Evolutionary conservation across 2,113 vertebrate genomes (phyloP), one percentile per base, ranked within the genome.

Genomic region (Dromaius novaehollandiae): DNA sequence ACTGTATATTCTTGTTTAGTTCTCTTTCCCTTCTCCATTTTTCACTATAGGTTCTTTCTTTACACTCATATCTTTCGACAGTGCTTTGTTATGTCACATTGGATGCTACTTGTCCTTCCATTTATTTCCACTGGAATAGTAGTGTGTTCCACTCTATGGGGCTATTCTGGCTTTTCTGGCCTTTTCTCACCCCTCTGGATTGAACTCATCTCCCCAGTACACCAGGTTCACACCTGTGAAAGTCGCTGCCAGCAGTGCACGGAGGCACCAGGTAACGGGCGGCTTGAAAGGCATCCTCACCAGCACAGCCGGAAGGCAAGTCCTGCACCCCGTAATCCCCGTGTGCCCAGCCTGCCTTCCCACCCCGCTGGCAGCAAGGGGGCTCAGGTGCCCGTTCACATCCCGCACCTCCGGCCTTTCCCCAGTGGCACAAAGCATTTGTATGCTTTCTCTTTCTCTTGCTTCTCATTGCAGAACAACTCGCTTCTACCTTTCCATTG

Each of bases 1-100:
- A 90, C 93, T 96, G 94, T 96, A 90, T 96, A 96, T 97, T 97
- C 96, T 95, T 97, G 94, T 97, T 97, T 97, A 94, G 96, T 94
- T 94, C 93, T 93, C 91, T 95, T 93, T 40, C 85, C 89, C 92
- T 97, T 97, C 95, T 93, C 94, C 97, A 89, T 61, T 95, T 97
- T 83, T 86, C 94, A 93, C 95, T 96, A 94, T 93, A 96, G 94
- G 94, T 95, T 88, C 96, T 95, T 97, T 97, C 96, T 97, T 96
- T 88, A 86, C 26, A 0, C 6, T 93, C 89, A 75, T 97, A 95
- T 97, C 97, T 95, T 95, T 71, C 4, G 1, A 68, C 0, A 0
- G 85, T 0, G 51, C 93, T 97, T 97, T 97, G 93, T 97, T 96
- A 88, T 93, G 89, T 88, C 96, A 94, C 94, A 82, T 81, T 90